Evolutionary conservation across 2,113 vertebrate species (phyloP), one percentile per base, ranked within the genome.

Genomic region (Nestor notabilis): DNA sequence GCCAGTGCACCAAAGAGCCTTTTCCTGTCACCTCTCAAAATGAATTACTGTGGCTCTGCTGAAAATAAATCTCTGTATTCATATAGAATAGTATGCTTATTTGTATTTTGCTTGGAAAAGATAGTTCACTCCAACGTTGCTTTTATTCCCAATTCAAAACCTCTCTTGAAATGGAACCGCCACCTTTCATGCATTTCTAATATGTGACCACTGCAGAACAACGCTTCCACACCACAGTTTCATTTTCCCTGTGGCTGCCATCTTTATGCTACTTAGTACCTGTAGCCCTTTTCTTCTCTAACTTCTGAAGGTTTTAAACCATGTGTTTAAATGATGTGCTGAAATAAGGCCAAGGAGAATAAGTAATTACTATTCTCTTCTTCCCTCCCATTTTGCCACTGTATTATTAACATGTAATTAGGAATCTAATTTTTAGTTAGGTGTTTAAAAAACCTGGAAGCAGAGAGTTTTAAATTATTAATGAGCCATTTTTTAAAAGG

Each of bases 381-480:
- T 87, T 94, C 72, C 72, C 39, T 94, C 83, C 72, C 35, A 72
- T 91, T 91, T 97, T 95, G 83, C 81, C 49, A 83, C 74, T 87
- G 70, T 69, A 87, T 75, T 94, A 89, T 95, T 96, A 96, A 93
- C 93, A 69, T 90, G 63, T 91, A 96, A 97, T 97, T 93, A 95
- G 91, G 50, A 72, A 17, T 44, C 93, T 93, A 94, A 95, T 94
- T 91, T 91, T 95, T 91, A 90, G 91, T 91, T 83, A 92, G 81
- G 89, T 84, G 53, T 82, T 96, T 65, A 76, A 96, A 96, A 97
- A 95, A 72, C 43, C 93, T 70, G 60, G 77, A 92, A 96, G 89
- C 27, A 82, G 68, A 76, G 80, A 65, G 21, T 72, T 96, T 96
- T 80, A 91, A 94, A 93, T 94, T 94, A 92, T 93, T 96, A 92